Evolutionary conservation across 2,888 invertebrate species (phyloP).

Genomic region (Nymphalis polychloros): DNA sequence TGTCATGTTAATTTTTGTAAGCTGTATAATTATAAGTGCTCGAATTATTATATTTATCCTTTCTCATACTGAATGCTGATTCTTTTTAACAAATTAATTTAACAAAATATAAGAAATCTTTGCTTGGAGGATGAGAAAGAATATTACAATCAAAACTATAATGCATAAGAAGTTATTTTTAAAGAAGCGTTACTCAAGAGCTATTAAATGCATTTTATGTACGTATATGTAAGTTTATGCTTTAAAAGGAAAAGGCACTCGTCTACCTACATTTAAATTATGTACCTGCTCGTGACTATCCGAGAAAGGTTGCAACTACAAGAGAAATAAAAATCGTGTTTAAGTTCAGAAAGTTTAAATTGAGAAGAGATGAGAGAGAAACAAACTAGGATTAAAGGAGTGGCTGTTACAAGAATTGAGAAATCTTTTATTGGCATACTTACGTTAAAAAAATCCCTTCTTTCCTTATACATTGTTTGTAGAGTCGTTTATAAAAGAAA

Average conservation of each 20-base stretch:
- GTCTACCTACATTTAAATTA: slow-evolving; percentile 65
- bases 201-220: slow-evolving; percentile 47
- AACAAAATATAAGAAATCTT: background rate
- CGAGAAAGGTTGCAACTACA: slow-evolving; percentile 82
- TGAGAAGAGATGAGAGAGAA: slow-evolving; percentile 33
- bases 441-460: slow-evolving; percentile 25
- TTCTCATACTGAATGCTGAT: slow-evolving; percentile 23
- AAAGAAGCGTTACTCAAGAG: slow-evolving; percentile 31
- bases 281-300: slow-evolving; percentile 81
- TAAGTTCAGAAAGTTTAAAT: slow-evolving; percentile 49
- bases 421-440: slow-evolving; percentile 26
- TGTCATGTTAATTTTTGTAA: slow-evolving; percentile 20
- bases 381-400: slow-evolving; percentile 25
- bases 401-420: slow-evolving; percentile 16
- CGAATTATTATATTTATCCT: slow-evolving; percentile 22
- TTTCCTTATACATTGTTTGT: slow-evolving; percentile 29
- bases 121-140: slow-evolving; percentile 34
- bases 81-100: background rate
- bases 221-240: slow-evolving; percentile 42
- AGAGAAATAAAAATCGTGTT: slow-evolving; percentile 66
- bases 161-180: slow-evolving; percentile 31
- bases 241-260: slow-evolving; percentile 53
- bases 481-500: slow-evolving; percentile 30
- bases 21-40: slow-evolving; percentile 25
- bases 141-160: slow-evolving; percentile 31